These are phyloP conservation scores for Steatocranus sp. DNA, from an alignment of 2,797 vertebrate species.

Conservation along the genomic window DNA sequence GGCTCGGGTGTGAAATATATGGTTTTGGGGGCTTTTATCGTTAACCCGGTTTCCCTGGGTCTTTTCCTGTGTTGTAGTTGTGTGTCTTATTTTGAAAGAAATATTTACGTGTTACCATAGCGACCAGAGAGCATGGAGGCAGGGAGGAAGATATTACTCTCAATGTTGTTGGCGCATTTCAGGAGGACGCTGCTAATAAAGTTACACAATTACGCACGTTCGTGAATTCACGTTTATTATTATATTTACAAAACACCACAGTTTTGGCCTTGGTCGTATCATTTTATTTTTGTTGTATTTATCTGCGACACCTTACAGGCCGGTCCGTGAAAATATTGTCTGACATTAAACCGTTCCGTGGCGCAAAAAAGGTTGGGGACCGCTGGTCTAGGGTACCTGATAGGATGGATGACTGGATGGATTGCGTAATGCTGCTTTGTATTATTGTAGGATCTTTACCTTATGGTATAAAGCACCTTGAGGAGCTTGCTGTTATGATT, in stretches of 20 bases:
- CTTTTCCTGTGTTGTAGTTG: background rate
- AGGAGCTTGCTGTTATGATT: background rate
- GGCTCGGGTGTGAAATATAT: accelerated
- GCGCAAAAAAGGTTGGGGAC: accelerated
- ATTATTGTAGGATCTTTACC: background rate
- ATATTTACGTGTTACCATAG: background rate
- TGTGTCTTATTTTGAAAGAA: background rate
- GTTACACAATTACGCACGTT: accelerated
- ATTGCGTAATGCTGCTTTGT: background rate
- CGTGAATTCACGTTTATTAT: background rate
- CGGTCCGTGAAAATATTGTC: background rate
- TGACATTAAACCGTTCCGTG: background rate
- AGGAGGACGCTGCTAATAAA: background rate
- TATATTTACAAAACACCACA: background rate
- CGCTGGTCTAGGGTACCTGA: background rate
- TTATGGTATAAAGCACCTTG: background rate
- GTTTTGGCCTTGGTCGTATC: background rate
- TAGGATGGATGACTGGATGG: background rate
- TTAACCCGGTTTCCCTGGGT: background rate
- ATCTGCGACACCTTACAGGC: background rate
- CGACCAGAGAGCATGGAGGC: background rate
- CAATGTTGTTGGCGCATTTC: background rate
- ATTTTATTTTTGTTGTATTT: background rate
- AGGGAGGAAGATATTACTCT: background rate
- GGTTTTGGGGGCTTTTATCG: background rate